A percentile compares a stretch with the other conserved stretches of the same genome.
Evolutionary conservation across 2,797 vertebrate genomes (phyloP).

Genomic region (Agapornis canus): DNA sequence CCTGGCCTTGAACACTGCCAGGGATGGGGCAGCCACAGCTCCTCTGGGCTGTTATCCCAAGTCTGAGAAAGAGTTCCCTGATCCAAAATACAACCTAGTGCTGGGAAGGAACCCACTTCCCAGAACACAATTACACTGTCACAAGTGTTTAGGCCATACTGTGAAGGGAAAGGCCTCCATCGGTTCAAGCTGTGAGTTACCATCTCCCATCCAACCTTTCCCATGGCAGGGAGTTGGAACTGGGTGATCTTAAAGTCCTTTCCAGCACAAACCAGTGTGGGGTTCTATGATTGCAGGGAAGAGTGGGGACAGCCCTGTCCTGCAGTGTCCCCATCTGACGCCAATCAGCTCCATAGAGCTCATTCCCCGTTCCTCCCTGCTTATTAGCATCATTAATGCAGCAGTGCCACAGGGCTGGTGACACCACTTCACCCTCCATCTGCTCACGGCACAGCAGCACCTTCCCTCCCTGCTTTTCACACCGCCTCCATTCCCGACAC

Average conservation of each 20-base stretch:
- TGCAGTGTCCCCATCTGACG: background rate
- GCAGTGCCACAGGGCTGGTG: rapidly evolving
- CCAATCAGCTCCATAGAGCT: background rate
- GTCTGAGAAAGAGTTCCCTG: background rate
- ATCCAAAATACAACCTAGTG: background rate
- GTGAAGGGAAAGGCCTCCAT: background rate
- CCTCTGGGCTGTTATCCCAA: background rate
- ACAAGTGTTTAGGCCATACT: rapidly evolving
- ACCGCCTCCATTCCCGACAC: rapidly evolving
- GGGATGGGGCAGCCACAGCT: background rate
- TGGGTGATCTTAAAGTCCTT: background rate
- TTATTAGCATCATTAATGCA: background rate
- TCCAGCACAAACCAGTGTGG: background rate
- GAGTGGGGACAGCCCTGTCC: background rate
- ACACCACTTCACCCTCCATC: background rate
- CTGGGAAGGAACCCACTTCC: background rate
- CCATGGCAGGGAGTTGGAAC: background rate
- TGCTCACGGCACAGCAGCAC: rapidly evolving
- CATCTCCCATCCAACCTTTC: background rate
- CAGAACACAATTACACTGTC: background rate
- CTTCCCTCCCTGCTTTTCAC: background rate
- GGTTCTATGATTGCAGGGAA: background rate
- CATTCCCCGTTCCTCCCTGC: background rate
- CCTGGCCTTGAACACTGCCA: background rate
- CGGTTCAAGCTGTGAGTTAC: background rate